phyloP scores from a whole-genome alignment of 2,113 vertebrate genomes.

The Arizona elegans region DNA sequence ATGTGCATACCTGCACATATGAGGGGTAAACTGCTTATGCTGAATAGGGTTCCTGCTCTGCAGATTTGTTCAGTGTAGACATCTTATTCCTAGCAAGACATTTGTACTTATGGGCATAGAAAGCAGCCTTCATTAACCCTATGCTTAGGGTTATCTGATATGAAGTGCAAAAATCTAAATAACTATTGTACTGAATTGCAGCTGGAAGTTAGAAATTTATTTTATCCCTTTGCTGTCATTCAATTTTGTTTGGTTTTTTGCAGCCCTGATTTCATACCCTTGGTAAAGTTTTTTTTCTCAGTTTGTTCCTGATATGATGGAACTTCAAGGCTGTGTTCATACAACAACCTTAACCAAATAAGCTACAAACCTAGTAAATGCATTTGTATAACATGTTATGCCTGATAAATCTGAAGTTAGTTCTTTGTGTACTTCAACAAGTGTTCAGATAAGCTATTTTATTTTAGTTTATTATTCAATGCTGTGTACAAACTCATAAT shows the following conservation, averaged over 20 bases:
- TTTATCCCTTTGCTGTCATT: background rate
- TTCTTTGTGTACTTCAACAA: background rate
- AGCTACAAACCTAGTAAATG: background rate
- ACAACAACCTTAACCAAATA: background rate
- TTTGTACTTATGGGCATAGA: background rate
- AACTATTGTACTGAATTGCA: background rate
- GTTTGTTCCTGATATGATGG: background rate
- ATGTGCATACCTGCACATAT: background rate
- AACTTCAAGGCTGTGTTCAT: background rate
- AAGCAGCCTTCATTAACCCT: background rate
- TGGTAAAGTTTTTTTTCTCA: no score
- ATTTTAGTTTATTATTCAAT: background rate
- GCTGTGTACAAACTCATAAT: background rate
- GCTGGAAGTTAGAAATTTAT: background rate
- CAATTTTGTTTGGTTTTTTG: background rate
- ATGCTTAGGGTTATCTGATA: background rate
- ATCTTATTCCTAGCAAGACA: background rate
- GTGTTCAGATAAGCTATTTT: background rate
- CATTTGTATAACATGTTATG: background rate
- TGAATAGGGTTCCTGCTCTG: background rate
- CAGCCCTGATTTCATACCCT: background rate
- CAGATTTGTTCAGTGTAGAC: background rate
- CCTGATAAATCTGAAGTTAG: background rate
- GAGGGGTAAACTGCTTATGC: background rate
- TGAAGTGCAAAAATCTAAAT: background rate